A percentile compares a stretch with the other conserved stretches of the same genome.
Evolutionary conservation across 2,888 invertebrate genomes (phyloP).

Genomic region (Dynastes hyllus): DNA sequence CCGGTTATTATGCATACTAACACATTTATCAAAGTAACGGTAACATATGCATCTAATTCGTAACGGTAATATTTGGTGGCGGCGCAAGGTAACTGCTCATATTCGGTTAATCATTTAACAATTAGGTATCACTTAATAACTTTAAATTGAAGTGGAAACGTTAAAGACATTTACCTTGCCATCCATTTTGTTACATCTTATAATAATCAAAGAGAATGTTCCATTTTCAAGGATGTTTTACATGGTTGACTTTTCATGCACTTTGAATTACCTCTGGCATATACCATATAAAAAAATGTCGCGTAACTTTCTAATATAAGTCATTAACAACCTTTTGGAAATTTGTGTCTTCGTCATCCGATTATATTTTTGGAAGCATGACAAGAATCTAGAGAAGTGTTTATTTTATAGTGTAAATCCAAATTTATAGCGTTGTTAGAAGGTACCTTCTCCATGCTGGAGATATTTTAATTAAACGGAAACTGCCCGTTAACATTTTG

Average conservation of each 20-base stretch:
- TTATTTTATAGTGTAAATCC: constrained; percentile 30
- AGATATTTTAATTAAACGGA: constrained; percentile 47
- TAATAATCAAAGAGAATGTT: no score
- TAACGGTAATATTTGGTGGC: no score
- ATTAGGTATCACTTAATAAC: no score
- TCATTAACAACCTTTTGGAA: constrained; percentile 4
- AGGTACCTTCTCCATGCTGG: constrained; percentile 26
- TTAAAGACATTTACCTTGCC: no score
- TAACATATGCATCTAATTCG: no score
- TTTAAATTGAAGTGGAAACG: no score
- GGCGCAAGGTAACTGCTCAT: no score
- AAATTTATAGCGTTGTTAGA: constrained; percentile 37
- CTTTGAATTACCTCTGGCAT: background rate
- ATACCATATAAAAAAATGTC: background rate
- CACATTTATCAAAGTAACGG: no score
- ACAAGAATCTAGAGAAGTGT: constrained; percentile 26
- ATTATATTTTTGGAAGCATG: constrained; percentile 9
- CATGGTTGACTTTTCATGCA: background rate
- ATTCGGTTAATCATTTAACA: no score
- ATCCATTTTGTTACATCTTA: no score
- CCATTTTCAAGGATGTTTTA: no score
- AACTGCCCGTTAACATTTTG: constrained; percentile 46
- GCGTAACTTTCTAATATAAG: background rate
- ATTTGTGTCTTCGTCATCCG: background rate
- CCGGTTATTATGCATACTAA: no score